Evolutionary conservation across 2,113 vertebrate genomes (phyloP).

Genomic region (Pelecanus crispus): DNA sequence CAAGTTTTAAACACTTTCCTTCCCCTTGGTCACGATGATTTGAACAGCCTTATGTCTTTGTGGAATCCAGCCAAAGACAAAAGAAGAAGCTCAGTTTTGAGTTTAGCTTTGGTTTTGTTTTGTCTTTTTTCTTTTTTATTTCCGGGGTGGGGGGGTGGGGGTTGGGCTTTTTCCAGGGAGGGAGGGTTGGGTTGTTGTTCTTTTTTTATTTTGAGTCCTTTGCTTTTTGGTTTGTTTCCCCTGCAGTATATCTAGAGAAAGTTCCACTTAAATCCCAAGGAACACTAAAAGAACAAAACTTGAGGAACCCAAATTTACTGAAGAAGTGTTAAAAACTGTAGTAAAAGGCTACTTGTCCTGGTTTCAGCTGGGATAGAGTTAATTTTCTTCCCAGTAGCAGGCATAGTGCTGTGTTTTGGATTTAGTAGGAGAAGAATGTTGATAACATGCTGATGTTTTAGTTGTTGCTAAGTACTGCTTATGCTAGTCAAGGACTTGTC

Average conservation of each 20-base stretch:
- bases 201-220: background rate
- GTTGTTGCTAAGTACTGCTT: too few relatives aligned
- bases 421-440: too few relatives aligned
- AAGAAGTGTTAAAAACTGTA: background rate
- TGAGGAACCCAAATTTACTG: background rate
- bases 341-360: too few relatives aligned
- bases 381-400: too few relatives aligned
- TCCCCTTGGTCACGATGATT: background rate
- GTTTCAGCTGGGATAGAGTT: too few relatives aligned
- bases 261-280: background rate
- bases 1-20: background rate
- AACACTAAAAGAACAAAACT: background rate
- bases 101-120: too few relatives aligned
- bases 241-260: background rate
- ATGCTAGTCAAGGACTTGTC: too few relatives aligned
- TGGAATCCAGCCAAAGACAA: background rate
- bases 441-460: too few relatives aligned
- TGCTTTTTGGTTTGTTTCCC: background rate
- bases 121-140: too few relatives aligned
- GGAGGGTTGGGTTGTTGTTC: background rate
- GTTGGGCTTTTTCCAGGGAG: background rate
- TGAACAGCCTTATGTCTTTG: background rate
- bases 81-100: background rate
- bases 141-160: fast-evolving
- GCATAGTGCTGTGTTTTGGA: too few relatives aligned